These are phyloP conservation scores for Callionymus lyra DNA, from an alignment of 2,113 vertebrate genomes.

Conservation along the genomic window DNA sequence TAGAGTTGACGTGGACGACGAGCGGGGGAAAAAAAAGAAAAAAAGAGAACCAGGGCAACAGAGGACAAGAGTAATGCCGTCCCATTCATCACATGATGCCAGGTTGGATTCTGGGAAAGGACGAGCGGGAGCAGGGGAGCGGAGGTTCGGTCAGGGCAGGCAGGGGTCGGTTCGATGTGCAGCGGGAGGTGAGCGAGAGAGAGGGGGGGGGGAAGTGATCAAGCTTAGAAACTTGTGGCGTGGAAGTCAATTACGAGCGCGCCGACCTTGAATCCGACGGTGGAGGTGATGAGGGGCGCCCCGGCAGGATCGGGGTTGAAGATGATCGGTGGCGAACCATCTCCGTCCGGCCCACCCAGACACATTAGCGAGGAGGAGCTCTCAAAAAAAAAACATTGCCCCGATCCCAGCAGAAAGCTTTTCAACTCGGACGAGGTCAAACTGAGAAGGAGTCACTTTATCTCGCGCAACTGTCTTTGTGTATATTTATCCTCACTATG, in stretches of 20 bases:
- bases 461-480: slow-evolving; percentile 35
- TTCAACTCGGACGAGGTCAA: slow-evolving; percentile 62
- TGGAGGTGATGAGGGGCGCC: slow-evolving; percentile 43
- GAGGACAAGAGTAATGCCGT: slow-evolving; percentile 66
- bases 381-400: too few relatives aligned
- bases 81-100: slow-evolving; percentile 67
- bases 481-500: slow-evolving; percentile 50
- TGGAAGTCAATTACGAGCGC: slow-evolving; percentile 30
- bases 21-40: slow-evolving; percentile 21
- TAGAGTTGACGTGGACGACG: slow-evolving; percentile 26
- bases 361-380: slow-evolving; percentile 11
- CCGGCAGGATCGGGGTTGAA: slow-evolving; percentile 53
- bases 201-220: slow-evolving; percentile 50
- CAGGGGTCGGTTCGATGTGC: slow-evolving; percentile 32
- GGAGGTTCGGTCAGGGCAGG: slow-evolving; percentile 36
- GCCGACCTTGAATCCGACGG: slow-evolving; percentile 58
- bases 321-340: slow-evolving; percentile 51
- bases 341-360: slow-evolving; percentile 38
- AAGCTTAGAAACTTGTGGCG: slow-evolving; percentile 49
- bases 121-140: slow-evolving; percentile 45
- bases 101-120: slow-evolving; percentile 50
- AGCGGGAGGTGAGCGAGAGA: slow-evolving; percentile 40
- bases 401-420: slow-evolving; percentile 16
- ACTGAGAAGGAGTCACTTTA: slow-evolving; percentile 41
- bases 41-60: slow-evolving; percentile 60